A percentile compares a stretch with the other conserved stretches of the same genome.
phyloP scores from a whole-genome alignment of 2,888 invertebrate species.

The Zele albiditarsus region DNA sequence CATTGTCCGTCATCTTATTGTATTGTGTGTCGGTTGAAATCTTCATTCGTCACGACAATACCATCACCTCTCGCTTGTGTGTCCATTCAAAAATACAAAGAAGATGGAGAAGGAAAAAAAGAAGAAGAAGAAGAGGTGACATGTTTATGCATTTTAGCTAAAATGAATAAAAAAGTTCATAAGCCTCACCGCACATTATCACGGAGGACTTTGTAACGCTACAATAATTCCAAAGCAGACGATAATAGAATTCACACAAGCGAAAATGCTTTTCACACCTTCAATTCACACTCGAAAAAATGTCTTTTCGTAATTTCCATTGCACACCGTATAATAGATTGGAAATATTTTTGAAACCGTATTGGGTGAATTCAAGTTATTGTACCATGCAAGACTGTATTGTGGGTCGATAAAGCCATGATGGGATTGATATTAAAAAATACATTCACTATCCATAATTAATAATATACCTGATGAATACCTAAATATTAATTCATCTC shows the following conservation, averaged over 20 bases:
- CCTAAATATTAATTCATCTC: too few relatives aligned
- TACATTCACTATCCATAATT: too few relatives aligned
- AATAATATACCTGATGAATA: too few relatives aligned
- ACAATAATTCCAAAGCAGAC: not conserved
- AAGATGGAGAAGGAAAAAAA: not conserved
- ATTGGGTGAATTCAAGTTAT: too few relatives aligned
- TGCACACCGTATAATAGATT: constrained; percentile 17
- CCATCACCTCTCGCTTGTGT: not conserved
- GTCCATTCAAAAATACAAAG: not conserved
- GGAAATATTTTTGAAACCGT: not conserved
- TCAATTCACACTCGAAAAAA: constrained; percentile 15
- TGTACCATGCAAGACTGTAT: too few relatives aligned
- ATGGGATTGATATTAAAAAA: too few relatives aligned
- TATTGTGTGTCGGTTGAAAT: not conserved
- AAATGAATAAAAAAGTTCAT: not conserved
- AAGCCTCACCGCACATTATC: not conserved
- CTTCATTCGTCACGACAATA: not conserved
- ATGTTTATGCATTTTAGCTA: constrained; percentile 8
- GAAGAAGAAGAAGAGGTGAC: not conserved
- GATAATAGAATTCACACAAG: not conserved
- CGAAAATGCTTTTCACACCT: constrained; percentile 16
- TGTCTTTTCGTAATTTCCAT: not conserved
- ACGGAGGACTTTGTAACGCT: not conserved
- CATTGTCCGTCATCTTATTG: not conserved
- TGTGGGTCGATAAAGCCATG: too few relatives aligned